These are phyloP conservation scores for Drosophila demipolita DNA, from an alignment of 2,888 invertebrate species.

Conservation along the genomic window DNA sequence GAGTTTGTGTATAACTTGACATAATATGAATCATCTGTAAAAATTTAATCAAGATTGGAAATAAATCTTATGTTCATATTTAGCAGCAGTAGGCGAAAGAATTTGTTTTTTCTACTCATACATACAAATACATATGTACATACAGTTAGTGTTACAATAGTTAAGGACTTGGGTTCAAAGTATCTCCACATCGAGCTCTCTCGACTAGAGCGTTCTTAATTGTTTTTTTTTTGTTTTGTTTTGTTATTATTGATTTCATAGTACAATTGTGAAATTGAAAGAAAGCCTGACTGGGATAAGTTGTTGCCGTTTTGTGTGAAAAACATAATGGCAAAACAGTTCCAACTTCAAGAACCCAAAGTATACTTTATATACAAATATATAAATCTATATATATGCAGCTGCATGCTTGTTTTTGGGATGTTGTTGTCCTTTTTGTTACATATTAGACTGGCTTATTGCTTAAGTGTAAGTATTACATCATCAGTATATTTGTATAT, in stretches of 20 bases:
- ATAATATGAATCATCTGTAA: conserved; percentile 1
- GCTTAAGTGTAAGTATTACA: conserved; percentile 41
- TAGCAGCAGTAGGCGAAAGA: background rate
- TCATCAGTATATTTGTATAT: conserved; percentile 15
- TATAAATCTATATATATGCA: conserved; percentile 1
- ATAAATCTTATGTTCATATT: background rate
- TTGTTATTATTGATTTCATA: conserved; percentile 25
- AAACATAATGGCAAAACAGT: conserved; percentile 2
- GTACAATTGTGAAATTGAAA: conserved; percentile 43
- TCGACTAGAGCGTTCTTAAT: background rate
- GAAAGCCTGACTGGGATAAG: conserved; percentile 10
- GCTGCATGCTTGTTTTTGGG: conserved; percentile 4
- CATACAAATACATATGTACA: background rate
- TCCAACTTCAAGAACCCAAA: conserved; percentile 2
- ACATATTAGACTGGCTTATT: conserved; percentile 25
- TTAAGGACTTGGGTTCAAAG: background rate
- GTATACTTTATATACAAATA: conserved; percentile 46
- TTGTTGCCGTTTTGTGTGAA: conserved; percentile 25
- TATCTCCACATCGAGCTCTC: background rate
- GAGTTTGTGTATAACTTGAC: background rate
- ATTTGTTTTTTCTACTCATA: background rate
- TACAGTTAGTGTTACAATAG: background rate
- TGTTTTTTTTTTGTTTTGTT: background rate
- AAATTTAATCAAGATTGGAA: background rate
- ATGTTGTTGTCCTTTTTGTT: conserved; percentile 8